Base-by-base conservation (phyloP, 2,888 invertebrate genomes). In the Epistrophella euchroma region DNA sequence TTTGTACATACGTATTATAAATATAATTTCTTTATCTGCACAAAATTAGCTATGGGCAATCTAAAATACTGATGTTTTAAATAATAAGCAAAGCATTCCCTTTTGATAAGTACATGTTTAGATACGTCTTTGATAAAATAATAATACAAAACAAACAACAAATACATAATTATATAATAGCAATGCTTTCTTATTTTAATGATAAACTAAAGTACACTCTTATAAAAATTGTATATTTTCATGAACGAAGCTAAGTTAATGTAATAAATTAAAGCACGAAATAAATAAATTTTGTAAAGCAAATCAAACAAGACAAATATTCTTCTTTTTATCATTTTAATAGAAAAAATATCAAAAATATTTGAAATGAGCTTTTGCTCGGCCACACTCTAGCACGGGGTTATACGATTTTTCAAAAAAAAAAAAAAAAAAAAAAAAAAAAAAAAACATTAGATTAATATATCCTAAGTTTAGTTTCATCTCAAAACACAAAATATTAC, bases 291-390 rank as follows among this genome's bases (percentile, higher is more conserved):
- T 79, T 85, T 85, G 58, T 81, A 77, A 83, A 60, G 15, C 22
- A 60, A 72, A 45, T 66, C 66, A 77, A 70, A 77, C n/a, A 3
- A 52, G 13, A 19, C n/a, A 19, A 10, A 62, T n/a, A 43, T 17
- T 73, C 73, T 74, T 56, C 25, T 66, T 56, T 52, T 79, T 85
- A 85, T 77, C 73, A 81, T 81, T 85, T 75, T 73, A 47, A 56
- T 43, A 43, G 71, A 19, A 56, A 45, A 1, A 60, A 71, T 28
- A 52, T 28, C 25, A 62, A 80, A 80, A 81, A 77, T 62, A 56
- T 71, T 56, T 70, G 50, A 70, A n/a, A 76, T 62, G 85, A 81
- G 85, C 85, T 85, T 76, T 85, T 85, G 85, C 85, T 85, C 85
- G 68, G 60, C 58, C 76, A 77, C 85, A 70, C 81, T 80, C 76